Evolutionary conservation across 2,888 invertebrate genomes (phyloP), one percentile per base, ranked within the genome.

Genomic region (Morinoia aosen): DNA sequence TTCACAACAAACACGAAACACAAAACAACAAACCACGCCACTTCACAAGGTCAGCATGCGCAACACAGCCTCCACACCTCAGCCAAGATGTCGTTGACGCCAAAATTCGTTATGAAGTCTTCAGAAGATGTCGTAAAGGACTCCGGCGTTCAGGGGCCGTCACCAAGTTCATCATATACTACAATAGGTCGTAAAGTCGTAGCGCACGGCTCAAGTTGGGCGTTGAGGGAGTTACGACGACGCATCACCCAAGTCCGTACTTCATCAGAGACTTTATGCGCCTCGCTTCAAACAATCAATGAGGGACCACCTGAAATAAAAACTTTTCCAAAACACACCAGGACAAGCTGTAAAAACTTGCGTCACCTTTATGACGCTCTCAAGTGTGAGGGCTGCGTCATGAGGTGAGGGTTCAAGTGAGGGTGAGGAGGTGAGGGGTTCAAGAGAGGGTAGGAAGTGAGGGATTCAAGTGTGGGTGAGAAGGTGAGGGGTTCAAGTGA

Each of bases 171-270:
- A 76, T 76, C 76, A 33, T 76, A 76, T 76, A 76, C 76, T 76
- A 76, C 76, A 76, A 76, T 33, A 76, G 76, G 76, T 76, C 76
- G 76, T 76, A 76, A 76, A 76, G 25, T 76, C 76, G 76, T 76
- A 76, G 33, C 33, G 33, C 76, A 7, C 19, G 33, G 76, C 76
- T 76, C 76, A 33, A 76, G 25, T 33, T 33, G 76, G 25, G 7
- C 76, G 25, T 76, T 76, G 16, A 33, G 33, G 76, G 76, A 76
- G 76, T 76, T 76, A 76, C 76, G 76, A 76, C 25, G 0, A 33
- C 19, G 76, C 76, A 76, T 76, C 76, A 76, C 76, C 76, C 16
- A 90, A 90, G 14, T 90, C 90, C 33, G 48, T 11, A 90, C 90
- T 90, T 90, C 90, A 90, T 90, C 90, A 90, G 90, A 0, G 8